Base-by-base conservation (phyloP, 2,888 invertebrate species). In the Amblyteles armatorius region DNA sequence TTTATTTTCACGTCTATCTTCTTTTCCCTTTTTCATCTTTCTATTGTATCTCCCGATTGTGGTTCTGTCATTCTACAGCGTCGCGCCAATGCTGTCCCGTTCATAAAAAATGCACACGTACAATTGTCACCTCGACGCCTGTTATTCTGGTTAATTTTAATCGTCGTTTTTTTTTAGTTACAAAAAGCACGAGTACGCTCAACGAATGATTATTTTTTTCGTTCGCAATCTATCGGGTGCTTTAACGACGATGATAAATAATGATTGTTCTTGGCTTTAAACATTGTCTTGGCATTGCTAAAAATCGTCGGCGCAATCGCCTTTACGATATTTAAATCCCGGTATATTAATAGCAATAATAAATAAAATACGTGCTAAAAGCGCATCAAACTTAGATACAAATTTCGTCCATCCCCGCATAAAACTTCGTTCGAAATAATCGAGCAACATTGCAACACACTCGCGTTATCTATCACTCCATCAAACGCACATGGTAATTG, bases 251-350 rank as follows among this genome's bases (percentile, higher is more conserved):
- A 68, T 65, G 72, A 80, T 73, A 73, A 57, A 74, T 74, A 33
- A 79, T 85, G 85, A 85, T 85, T 85, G 85, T 85, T 85, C 85
- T 79, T 77, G 79, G 82, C 82, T 69, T 44, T 44, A 55, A 78
- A 29, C 74, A 85, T 82, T 82, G 78, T 84, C 79, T 67, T 79
- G 69, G 52, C 74, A 74, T 74, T 57, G 22, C 57, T 16, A 71
- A 50, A 48, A 48, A 52, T 71, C 36, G 74, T 79, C 74, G 50
- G 71, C 79, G 69, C 55, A n/a, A 16, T 71, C 26, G 19, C 22
- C 33, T 72, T 29, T 55, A 16, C 55, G 5, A 36, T 57, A 36
- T 52, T 36, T 29, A 44, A 44, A 16, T 44, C 4, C 44, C 16
- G 44, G 44, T 16, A 44, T 44, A 13, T 44, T 44, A 16, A 44